Evolutionary conservation across 1,140 invertebrate genomes (phyloP).

Genomic region (Drosophila bipectinata): DNA sequence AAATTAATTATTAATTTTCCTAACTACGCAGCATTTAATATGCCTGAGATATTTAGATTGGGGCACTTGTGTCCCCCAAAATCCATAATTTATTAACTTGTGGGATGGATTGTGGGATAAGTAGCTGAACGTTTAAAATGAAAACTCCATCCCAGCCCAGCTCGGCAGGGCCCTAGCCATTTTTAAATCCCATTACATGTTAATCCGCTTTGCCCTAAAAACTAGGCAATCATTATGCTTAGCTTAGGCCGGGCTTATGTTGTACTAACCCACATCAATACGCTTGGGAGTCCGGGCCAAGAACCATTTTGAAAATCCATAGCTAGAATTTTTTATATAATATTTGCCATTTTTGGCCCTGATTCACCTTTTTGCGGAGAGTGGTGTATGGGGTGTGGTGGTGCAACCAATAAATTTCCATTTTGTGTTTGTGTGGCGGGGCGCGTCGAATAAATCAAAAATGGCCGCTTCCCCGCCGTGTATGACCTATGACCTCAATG

Average conservation of each 20-base stretch:
- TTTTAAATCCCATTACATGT: not conserved
- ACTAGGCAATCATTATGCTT: constrained; percentile 10
- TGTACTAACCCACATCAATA: constrained; percentile 25
- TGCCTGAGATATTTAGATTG: not conserved
- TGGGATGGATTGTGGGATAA: not conserved
- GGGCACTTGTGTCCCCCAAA: not conserved
- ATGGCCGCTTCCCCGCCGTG: constrained; percentile 48
- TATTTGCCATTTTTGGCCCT: constrained; percentile 9
- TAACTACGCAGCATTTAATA: not conserved
- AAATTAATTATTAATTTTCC: constrained; percentile 5
- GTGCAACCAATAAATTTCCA: constrained; percentile 71
- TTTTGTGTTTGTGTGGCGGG: constrained; percentile 55
- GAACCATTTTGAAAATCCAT: constrained; percentile 20
- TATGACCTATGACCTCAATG: constrained; percentile 57
- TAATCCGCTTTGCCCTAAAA: not conserved
- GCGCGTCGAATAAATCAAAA: constrained; percentile 72
- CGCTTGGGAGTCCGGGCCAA: not conserved
- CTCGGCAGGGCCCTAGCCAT: not conserved
- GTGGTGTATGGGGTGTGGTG: constrained; percentile 11
- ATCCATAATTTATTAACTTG: not conserved
- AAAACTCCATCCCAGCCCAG: not conserved
- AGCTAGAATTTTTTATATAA: constrained; percentile 15
- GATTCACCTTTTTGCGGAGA: constrained; percentile 33
- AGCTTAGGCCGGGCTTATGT: constrained; percentile 1
- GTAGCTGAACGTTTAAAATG: not conserved